These are phyloP conservation scores for Baccha elongata DNA, from an alignment of 2,888 invertebrate genomes.

Conservation along the genomic window DNA sequence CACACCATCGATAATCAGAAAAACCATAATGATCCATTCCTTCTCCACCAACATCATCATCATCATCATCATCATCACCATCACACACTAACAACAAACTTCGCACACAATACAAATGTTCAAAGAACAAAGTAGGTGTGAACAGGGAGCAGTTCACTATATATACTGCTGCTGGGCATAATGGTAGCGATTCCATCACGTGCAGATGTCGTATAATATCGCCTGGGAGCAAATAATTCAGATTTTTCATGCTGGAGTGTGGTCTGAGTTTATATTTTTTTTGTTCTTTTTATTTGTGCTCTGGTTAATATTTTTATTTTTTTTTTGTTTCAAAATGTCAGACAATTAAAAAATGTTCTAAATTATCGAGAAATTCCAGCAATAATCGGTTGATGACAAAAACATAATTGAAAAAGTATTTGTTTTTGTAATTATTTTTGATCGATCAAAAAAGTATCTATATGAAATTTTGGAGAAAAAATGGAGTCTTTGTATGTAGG, in stretches of 20 bases:
- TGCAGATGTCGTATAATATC: constrained; percentile 63
- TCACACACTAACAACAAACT: background rate
- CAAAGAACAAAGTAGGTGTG: constrained; percentile 58
- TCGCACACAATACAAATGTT: constrained; percentile 1
- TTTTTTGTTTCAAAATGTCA: background rate
- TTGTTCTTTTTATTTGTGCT: background rate
- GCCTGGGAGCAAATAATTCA: constrained; percentile 51
- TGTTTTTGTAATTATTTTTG: constrained; percentile 1
- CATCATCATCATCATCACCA: constrained; percentile 22
- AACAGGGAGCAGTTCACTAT: constrained; percentile 42
- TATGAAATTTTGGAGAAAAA: background rate
- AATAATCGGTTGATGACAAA: background rate
- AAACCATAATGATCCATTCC: constrained; percentile 62
- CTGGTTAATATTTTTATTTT: constrained; percentile 11
- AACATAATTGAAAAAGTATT: constrained; percentile 2
- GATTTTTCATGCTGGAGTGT: constrained; percentile 32
- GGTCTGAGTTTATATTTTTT: background rate
- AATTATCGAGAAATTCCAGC: constrained; percentile 7
- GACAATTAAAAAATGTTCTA: constrained; percentile 56
- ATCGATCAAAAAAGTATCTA: constrained; percentile 5
- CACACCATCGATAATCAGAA: constrained; percentile 30
- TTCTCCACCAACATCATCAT: background rate
- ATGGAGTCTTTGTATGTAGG: background rate
- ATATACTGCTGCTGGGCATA: constrained; percentile 7
- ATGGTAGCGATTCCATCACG: constrained; percentile 57